These are phyloP conservation scores for Actinostola sp. DNA, from an alignment of 92 coral and sea anemone species.

Conservation along the genomic window DNA sequence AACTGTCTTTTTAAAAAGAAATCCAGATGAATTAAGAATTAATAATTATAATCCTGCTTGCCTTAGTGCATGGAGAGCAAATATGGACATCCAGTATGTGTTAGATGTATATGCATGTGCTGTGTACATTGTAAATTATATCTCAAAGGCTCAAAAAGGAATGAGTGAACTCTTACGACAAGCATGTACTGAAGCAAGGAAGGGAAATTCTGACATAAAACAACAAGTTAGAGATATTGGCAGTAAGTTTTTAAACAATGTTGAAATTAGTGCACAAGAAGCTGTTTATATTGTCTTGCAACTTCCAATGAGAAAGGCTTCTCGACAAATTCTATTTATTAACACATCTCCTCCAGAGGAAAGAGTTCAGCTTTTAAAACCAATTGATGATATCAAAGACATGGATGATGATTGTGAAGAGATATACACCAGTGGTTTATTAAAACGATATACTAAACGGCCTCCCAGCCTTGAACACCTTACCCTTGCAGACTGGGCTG, in stretches of 20 bases:
- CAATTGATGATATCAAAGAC: conserved; percentile 37
- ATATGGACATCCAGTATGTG: too few relatives aligned
- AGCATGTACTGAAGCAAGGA: too few relatives aligned
- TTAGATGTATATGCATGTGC: too few relatives aligned
- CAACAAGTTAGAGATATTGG: too few relatives aligned
- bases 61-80: too few relatives aligned
- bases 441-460: conserved; percentile 48
- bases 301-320: conserved; percentile 52
- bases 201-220: too few relatives aligned
- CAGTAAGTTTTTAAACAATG: conserved; percentile 64
- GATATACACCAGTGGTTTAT: conserved; percentile 41
- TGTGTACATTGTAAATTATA: too few relatives aligned
- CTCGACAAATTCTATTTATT: conserved; percentile 33
- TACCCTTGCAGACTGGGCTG: conserved; percentile 66
- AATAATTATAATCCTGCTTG: conserved; percentile 52
- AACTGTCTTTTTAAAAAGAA: conserved; percentile 55
- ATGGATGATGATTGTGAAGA: conserved; percentile 64
- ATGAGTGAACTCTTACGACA: too few relatives aligned
- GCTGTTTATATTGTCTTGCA: conserved; percentile 52
- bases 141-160: too few relatives aligned
- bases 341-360: conserved; percentile 57
- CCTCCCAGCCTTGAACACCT: conserved; percentile 45
- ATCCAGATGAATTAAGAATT: conserved; percentile 55
- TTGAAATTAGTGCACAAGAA: conserved; percentile 76
- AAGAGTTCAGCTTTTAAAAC: conserved; percentile 49